These are phyloP conservation scores for Indicator maculatus DNA, from an alignment of 2,113 vertebrate genomes.

Conservation along the genomic window DNA sequence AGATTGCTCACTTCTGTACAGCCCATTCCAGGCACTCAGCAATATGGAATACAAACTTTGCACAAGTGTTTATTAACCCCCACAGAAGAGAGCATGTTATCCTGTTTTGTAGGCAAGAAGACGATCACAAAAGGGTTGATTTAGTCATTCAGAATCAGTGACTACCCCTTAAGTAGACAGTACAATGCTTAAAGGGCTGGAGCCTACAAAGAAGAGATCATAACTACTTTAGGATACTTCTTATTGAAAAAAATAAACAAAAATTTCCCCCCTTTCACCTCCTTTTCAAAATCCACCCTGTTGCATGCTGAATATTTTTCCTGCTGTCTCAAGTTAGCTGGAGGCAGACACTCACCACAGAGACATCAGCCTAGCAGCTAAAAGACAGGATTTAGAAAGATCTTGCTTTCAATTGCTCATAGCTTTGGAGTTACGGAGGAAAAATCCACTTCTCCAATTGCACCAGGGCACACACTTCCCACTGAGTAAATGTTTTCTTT, in stretches of 20 bases:
- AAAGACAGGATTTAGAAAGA: not conserved
- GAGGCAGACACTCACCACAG: not conserved
- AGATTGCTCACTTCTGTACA: not conserved
- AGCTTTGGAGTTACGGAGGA: not conserved
- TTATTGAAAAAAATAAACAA: not conserved
- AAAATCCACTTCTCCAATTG: not conserved
- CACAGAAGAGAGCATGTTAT: not conserved
- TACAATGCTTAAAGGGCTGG: not conserved
- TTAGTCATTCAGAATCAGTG: slow-evolving; percentile 9
- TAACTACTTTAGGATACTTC: not conserved
- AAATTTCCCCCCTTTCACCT: not conserved
- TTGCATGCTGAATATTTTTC: not conserved
- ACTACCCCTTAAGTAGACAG: not conserved
- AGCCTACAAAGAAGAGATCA: not conserved
- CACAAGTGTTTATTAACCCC: slow-evolving; percentile 28
- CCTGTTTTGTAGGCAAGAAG: not conserved
- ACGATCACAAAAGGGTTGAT: not conserved
- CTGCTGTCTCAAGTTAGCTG: not conserved
- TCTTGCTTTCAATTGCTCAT: not conserved
- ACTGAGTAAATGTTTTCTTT: not conserved
- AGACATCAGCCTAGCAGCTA: not conserved
- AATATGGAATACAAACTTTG: not conserved
- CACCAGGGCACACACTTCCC: accelerated
- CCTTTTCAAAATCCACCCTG: not conserved
- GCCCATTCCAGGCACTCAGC: not conserved